Base-by-base conservation (phyloP, 37 sponge, comb jelly and placozoan species). In the Petrosia ficiformis region DNA sequence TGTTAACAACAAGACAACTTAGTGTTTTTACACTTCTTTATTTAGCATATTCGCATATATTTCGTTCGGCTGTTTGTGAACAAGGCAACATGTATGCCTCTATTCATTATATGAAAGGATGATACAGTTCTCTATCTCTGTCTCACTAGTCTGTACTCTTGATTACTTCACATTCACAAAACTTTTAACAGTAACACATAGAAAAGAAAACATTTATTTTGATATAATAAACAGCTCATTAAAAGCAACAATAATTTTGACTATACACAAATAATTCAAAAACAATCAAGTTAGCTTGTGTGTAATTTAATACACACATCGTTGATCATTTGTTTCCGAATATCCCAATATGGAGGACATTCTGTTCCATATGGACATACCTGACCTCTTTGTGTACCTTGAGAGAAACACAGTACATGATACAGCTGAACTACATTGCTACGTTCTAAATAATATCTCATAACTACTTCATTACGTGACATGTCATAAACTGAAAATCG, bases 401-500 rank as follows among this genome's bases (percentile, higher is more conserved):
- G 75, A 25, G 76, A 70, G 71, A 70, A 86, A 44, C 86, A 86
- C 36, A 86, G 70, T 1, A 80, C 81, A 37, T 86, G 81, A 69
- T 79, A 86, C 1, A 86, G 71, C 31, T 86, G 75, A 0, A 66
- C 75, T 10, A 80, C 74, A 39, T 86, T 80, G 56, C 81, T 86
- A 52, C 81, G 25, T 39, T 86, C 86, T 39, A 86, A 33, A 74
- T 80, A 86, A 59, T 86, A 86, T 30, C 86, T 59, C 42, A 86
- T 28, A 16, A 80, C 56, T 6, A 86, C 76, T 41, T 75, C 86
- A 31, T 86, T 86, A 41, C 35, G 79, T 25, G 76, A 31, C 21
- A 86, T 11, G 52, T 86, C 75, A 65, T 86, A 86, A 28, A 86
- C 81, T 22, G 86, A 86, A 65, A 86, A 86, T 0, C 86, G 81